Evolutionary conservation across 1,140 invertebrate genomes (phyloP), one percentile per base, ranked within the genome.

Genomic region (Drosophila oshimai): DNA sequence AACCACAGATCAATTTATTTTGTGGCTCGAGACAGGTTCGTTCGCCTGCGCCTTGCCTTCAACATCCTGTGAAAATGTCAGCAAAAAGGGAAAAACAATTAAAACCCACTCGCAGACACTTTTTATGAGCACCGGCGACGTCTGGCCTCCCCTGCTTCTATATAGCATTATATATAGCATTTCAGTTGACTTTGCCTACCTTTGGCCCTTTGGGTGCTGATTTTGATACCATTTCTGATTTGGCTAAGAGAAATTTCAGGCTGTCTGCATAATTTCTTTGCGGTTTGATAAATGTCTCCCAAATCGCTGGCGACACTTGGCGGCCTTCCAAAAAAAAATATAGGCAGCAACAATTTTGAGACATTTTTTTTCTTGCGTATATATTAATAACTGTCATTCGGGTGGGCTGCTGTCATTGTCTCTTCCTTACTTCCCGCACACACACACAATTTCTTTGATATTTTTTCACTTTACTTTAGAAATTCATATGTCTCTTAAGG

Each of bases 1-100:
- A 73, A 54, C 80, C 80, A 26, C 81, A 86, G 81, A 86, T 86
- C 80, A 86, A 86, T 86, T 86, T 86, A 86, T 87, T 80, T 87
- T 80, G 76, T 65, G 49, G 65, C 75, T 24, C 65, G 74, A 75
- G 68, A 71, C 76, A 77, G 58, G 41, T 68, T 41, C 61, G n/a
- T n/a, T n/a, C n/a, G n/a, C n/a, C n/a, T n/a, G n/a, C n/a, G 57
- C 57, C 37, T 17, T 24, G 24, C 41, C 12, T 6, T 5, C n/a
- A 68, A 42, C 29, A 57, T 58, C 64, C 49, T 58, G 67, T 31
- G 34, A 44, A 15, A 70, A 58, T 41, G 62, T 64, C 62, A 39
- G 28, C 18, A 10, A 31, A 37, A 45, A 33, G 41, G 58, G 67
- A 80, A 86, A 86, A 86, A 86, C 81, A 86, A 86, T 86, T 86